Conservation (phyloP, 1,140 invertebrate genomes). For the Micrasema minimum region DNA sequence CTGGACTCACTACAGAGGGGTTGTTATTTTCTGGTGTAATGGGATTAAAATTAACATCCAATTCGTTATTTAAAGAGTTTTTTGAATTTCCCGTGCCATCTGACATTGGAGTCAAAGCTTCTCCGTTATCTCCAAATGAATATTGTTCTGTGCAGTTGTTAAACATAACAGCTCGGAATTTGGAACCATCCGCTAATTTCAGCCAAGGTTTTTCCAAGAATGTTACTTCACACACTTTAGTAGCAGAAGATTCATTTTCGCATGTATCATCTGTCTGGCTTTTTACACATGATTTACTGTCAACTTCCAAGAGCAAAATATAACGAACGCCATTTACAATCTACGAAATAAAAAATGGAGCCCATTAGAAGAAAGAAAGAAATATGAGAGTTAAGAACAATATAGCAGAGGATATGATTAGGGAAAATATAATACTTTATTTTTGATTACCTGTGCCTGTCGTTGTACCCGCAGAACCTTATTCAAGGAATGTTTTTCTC, state of each 20-base stretch:
- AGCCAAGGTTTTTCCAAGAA: conserved; percentile 65
- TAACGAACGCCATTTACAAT: conserved; percentile 65
- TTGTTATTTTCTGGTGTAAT: conserved; percentile 35
- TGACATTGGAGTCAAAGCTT: conserved; percentile 55
- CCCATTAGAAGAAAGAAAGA: too few species aligned
- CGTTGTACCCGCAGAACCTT: conserved; percentile 61
- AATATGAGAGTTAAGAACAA: too few species aligned
- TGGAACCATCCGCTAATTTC: conserved; percentile 60
- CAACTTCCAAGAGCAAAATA: conserved; percentile 59
- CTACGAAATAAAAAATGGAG: conserved; percentile 55
- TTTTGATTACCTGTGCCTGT: conserved; percentile 65
- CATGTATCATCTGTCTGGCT: conserved; percentile 17
- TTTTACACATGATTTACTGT: conserved; percentile 57
- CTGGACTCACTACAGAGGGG: conserved; percentile 26
- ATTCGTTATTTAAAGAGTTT: conserved; percentile 53
- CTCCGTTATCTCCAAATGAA: conserved; percentile 61
- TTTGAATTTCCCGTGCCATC: conserved; percentile 42
- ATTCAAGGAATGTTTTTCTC: conserved; percentile 57
- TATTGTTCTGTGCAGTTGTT: conserved; percentile 66
- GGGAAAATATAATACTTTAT: too few species aligned
- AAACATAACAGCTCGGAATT: conserved; percentile 61
- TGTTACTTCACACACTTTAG: conserved; percentile 59
- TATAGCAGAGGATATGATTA: too few species aligned
- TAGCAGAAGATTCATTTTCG: conserved; percentile 51
- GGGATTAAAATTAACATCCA: conserved; percentile 42